Evolutionary conservation across 2,888 invertebrate species (phyloP).

Genomic region (Suillia variegata): DNA sequence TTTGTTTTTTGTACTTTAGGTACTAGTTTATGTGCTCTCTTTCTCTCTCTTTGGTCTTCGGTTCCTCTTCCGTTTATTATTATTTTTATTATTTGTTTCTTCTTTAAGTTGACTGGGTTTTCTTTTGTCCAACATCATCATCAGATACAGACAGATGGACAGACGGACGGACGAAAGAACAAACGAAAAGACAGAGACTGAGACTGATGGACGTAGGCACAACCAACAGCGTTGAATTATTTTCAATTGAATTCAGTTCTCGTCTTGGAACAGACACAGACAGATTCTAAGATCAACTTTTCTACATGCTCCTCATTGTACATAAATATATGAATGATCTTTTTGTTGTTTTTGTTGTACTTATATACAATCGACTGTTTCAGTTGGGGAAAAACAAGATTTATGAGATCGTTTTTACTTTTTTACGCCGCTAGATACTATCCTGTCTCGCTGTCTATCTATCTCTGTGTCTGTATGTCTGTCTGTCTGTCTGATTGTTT

Average conservation of each 20-base stretch:
- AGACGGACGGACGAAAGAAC: not conserved
- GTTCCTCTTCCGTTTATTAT: too few species aligned
- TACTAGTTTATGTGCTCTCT: too few species aligned
- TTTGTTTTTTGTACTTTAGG: too few species aligned
- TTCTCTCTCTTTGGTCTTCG: too few species aligned
- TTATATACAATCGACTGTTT: not conserved
- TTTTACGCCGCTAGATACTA: conserved; percentile 17
- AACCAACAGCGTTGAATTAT: not conserved
- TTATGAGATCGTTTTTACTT: conserved; percentile 26
- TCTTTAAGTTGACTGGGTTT: conserved; percentile 5
- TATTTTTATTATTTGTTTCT: too few species aligned
- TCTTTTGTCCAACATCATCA: conserved; percentile 5
- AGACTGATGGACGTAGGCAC: not conserved
- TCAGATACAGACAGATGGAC: too few species aligned
- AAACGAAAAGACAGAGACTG: not conserved
- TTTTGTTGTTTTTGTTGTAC: conserved; percentile 1
- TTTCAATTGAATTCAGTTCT: conserved; percentile 13
- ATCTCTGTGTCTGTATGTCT: not conserved
- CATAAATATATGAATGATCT: conserved; percentile 4
- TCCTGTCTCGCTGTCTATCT: not conserved
- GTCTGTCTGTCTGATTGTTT: not conserved
- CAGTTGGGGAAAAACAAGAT: conserved; percentile 21
- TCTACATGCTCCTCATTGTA: too few species aligned
- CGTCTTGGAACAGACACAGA: not conserved
- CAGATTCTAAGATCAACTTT: not conserved